Conservation (phyloP, 1,140 invertebrate genomes). For the Oryctes rhinoceros region DNA sequence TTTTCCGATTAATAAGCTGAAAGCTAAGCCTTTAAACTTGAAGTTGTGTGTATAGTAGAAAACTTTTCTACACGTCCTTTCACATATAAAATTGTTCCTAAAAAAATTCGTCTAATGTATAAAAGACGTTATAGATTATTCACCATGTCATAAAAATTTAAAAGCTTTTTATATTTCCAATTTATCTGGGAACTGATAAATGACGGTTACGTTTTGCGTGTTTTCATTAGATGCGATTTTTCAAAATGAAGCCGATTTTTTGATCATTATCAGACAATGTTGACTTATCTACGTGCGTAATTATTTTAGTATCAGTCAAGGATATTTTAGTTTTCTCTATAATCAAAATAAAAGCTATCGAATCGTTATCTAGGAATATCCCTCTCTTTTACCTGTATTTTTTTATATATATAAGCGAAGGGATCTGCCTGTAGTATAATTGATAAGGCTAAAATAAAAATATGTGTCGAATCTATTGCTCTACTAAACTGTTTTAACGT, state of each 20-base stretch:
- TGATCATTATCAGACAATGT: background rate
- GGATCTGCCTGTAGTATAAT: background rate
- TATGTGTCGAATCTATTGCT: background rate
- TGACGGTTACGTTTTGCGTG: background rate
- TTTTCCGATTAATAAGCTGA: too few species aligned
- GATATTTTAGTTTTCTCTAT: background rate
- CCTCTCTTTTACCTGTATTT: background rate
- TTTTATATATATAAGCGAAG: background rate
- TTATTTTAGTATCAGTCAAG: slow-evolving; percentile 5
- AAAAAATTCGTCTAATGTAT: too few species aligned
- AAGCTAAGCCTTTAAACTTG: too few species aligned
- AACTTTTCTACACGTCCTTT: too few species aligned
- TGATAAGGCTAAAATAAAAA: background rate
- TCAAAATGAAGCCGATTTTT: background rate
- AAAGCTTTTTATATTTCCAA: too few species aligned
- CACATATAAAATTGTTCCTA: too few species aligned
- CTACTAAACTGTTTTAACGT: too few species aligned
- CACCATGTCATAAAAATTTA: too few species aligned
- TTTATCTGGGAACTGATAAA: too few species aligned
- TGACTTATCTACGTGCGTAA: background rate
- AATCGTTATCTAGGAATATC: background rate
- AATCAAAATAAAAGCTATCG: background rate
- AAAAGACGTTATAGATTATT: too few species aligned
- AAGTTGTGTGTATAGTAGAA: too few species aligned
- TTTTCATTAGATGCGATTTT: background rate